Conservation (phyloP, 2,113 vertebrate species). For the Podiceps cristatus region DNA sequence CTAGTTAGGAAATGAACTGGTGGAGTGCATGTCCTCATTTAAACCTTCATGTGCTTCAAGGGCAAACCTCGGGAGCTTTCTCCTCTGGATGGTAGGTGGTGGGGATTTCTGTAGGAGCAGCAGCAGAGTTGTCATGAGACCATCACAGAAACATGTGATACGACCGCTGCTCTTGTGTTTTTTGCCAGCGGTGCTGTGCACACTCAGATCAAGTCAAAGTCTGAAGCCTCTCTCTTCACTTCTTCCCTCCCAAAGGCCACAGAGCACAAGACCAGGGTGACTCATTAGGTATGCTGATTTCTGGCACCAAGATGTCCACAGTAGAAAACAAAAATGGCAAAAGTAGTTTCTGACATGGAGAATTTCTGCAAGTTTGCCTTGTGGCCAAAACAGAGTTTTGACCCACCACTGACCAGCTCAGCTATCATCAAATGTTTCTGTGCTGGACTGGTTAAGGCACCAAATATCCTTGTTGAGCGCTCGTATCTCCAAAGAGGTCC, state of each 20-base stretch:
- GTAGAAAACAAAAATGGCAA: not conserved
- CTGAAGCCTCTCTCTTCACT: not conserved
- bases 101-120: not conserved
- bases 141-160: not conserved
- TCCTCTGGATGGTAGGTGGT: not conserved
- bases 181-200: not conserved
- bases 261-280: not conserved
- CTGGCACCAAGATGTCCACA: not conserved
- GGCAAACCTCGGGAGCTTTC: not conserved
- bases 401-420: not conserved
- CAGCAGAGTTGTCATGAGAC: not conserved
- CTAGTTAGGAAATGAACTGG: slow-evolving; percentile 28
- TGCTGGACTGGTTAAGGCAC: not conserved
- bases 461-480: not conserved
- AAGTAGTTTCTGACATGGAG: not conserved
- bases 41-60: slow-evolving; percentile 13
- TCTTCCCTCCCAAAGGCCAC: not conserved
- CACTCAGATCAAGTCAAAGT: not conserved
- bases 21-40: slow-evolving; percentile 22
- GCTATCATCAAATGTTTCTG: not conserved
- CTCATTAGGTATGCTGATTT: not conserved
- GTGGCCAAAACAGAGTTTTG: not conserved
- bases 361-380: not conserved
- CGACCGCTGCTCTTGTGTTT: accelerated
- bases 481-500: not conserved